Percentiles rank a stretch among this genome's conserved stretches.
Conservation (phyloP, 2,797 vertebrate genomes). For the Microcaecilia unicolor region DNA sequence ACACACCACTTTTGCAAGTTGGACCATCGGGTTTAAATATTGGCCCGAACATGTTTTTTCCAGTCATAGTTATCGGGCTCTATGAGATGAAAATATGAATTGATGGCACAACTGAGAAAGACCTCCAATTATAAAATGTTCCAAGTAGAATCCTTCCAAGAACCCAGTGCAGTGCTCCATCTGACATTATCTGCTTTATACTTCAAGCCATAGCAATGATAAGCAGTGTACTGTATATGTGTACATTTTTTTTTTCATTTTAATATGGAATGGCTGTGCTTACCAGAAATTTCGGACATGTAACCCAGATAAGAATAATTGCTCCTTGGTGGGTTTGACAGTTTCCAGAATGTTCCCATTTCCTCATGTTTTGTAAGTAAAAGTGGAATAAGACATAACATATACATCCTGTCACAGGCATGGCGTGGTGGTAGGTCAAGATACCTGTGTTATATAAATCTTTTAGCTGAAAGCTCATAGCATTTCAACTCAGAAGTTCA, state of each 20-base stretch:
- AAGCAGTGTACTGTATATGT: too few species aligned
- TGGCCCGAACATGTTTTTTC: too few species aligned
- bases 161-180: slow-evolving; percentile 20
- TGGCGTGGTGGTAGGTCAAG: slow-evolving; percentile 43
- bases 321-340: slow-evolving; percentile 67
- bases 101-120: too few species aligned
- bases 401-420: slow-evolving; percentile 59
- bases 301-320: slow-evolving; percentile 44
- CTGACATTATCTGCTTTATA: slow-evolving; percentile 44
- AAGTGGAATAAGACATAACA: slow-evolving; percentile 77
- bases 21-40: too few species aligned
- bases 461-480: slow-evolving; percentile 51
- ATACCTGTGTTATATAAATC: slow-evolving; percentile 81
- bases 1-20: too few species aligned
- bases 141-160: slow-evolving; percentile 18
- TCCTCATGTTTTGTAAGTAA: slow-evolving; percentile 58
- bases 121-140: slow-evolving; percentile 29
- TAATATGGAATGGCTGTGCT: slow-evolving; percentile 52
- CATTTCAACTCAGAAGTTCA: slow-evolving; percentile 63
- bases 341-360: slow-evolving; percentile 72
- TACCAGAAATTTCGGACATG: slow-evolving; percentile 52
- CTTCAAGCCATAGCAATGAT: too few species aligned
- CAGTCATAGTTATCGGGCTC: too few species aligned
- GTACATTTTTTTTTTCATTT: too few species aligned
- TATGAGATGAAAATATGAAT: too few species aligned